These are phyloP conservation scores for Drosophila nigricruria DNA, from an alignment of 2,888 invertebrate species.

Conservation along the genomic window DNA sequence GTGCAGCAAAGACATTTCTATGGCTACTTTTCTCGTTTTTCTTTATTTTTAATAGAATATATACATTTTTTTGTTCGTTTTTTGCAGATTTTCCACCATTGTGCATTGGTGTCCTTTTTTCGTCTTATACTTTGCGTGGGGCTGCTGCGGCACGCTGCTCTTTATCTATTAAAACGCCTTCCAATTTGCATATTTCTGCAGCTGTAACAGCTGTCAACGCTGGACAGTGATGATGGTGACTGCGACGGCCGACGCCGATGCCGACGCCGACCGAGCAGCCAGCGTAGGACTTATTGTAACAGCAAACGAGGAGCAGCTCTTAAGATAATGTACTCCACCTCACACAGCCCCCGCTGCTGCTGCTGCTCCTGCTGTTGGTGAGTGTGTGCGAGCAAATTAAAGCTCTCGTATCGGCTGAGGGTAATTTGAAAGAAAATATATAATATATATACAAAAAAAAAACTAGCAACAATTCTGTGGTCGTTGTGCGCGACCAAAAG, in stretches of 20 bases:
- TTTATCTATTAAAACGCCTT: conserved; percentile 81
- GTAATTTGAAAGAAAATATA: background rate
- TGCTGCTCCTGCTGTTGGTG: conserved; percentile 12
- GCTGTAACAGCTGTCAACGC: conserved; percentile 81
- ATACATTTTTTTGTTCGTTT: conserved; percentile 14
- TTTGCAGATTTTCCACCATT: conserved; percentile 62
- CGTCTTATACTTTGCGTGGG: conserved; percentile 67
- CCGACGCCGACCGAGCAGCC: conserved; percentile 41
- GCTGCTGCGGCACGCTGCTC: conserved; percentile 70
- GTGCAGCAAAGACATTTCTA: conserved; percentile 71
- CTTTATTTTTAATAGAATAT: conserved; percentile 21
- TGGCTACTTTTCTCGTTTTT: conserved; percentile 50
- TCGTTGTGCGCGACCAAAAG: background rate
- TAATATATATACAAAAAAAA: background rate
- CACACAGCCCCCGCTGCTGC: background rate
- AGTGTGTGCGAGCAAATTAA: conserved; percentile 69
- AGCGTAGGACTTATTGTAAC: conserved; percentile 69
- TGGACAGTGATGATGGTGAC: conserved; percentile 57
- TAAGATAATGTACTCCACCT: conserved; percentile 72
- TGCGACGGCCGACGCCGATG: background rate
- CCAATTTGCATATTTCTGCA: conserved; percentile 82
- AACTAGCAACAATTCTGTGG: background rate
- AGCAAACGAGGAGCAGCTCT: conserved; percentile 59
- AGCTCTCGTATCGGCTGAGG: conserved; percentile 34
- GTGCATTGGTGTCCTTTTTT: conserved; percentile 66